A percentile compares a stretch with the other conserved stretches of the same genome.
These are phyloP conservation scores for Hippoglossus hippoglossus DNA, from an alignment of 2,797 vertebrate species.

Conservation along the genomic window DNA sequence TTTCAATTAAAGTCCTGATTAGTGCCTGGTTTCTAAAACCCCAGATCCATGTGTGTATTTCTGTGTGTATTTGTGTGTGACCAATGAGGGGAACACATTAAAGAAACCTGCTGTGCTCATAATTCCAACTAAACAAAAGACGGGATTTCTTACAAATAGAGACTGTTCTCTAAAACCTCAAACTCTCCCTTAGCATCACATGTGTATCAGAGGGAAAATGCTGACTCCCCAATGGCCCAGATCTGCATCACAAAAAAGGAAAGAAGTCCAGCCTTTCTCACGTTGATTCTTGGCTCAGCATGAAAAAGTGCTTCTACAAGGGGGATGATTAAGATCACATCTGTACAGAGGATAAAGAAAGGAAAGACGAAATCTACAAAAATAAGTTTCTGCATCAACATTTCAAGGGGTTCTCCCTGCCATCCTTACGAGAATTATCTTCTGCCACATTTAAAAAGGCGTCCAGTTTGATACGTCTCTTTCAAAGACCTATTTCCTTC, in stretches of 20 bases:
- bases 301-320: slow-evolving; percentile 25
- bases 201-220: neutral
- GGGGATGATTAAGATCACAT: slow-evolving; percentile 13
- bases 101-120: neutral
- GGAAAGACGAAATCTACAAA: slow-evolving; percentile 56
- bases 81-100: neutral
- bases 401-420: slow-evolving; percentile 35
- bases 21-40: too few relatives aligned
- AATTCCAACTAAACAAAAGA: slow-evolving; percentile 5
- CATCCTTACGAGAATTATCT: slow-evolving; percentile 10
- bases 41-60: neutral
- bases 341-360: slow-evolving; percentile 36
- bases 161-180: slow-evolving; percentile 8
- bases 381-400: slow-evolving; percentile 66
- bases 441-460: slow-evolving; percentile 31
- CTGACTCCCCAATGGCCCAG: slow-evolving; percentile 16
- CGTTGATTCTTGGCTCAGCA: slow-evolving; percentile 47
- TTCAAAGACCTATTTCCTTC: slow-evolving; percentile 44
- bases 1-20: too few relatives aligned
- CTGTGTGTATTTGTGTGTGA: neutral
- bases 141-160: neutral
- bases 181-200: slow-evolving; percentile 3
- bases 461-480: slow-evolving; percentile 40
- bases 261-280: slow-evolving; percentile 12
- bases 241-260: slow-evolving; percentile 21